Evolutionary conservation across 2,888 invertebrate species (phyloP), one percentile per base, ranked within the genome.

Genomic region (Morinoia aosen): DNA sequence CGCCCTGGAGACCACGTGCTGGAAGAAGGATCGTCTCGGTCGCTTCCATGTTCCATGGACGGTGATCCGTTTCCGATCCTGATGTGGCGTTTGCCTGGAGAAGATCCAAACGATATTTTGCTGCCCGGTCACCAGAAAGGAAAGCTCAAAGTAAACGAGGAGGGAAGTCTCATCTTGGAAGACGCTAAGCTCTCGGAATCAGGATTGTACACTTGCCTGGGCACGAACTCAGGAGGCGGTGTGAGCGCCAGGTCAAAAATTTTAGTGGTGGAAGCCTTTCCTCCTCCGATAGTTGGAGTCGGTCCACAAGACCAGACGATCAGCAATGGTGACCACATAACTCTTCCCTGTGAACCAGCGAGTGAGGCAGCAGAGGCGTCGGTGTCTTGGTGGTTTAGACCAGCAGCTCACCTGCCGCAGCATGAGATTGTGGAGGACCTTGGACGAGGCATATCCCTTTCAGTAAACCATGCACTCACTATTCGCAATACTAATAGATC

Each of bases 31-130:
- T 98, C 98, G 97, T 98, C 98, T 97, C 98, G 98, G 95, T 98
- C 98, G 97, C 99, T 99, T 97, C 98, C 98, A 97, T 99, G 99
- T 97, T 98, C 98, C 97, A 99, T 98, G 5, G 98, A 98, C 96
- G 99, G 99, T 76, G 99, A 99, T 97, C 99, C 99, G 40, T 98
- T 98, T 95, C 99, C 99, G 0, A 98, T 98, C 97, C 98, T 99
- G 95, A 98, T 98, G 91, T 99, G 99, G 99, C 98, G 98, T 96
- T 98, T 96, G 57, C 96, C 96, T 25, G 93, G 91, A 10, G 88
- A 90, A 56, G 95, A 96, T 48, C 94, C 93, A 94, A 95, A 57
- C 40, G 95, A 95, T n/a, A 88, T 96, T 39, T 95, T 96, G 8
- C n/a, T 94, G 7, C 93, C 96, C 16, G 96, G 96, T 11, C 95